phyloP scores from a whole-genome alignment of 2,113 vertebrate species.

The Trinectes maculatus region DNA sequence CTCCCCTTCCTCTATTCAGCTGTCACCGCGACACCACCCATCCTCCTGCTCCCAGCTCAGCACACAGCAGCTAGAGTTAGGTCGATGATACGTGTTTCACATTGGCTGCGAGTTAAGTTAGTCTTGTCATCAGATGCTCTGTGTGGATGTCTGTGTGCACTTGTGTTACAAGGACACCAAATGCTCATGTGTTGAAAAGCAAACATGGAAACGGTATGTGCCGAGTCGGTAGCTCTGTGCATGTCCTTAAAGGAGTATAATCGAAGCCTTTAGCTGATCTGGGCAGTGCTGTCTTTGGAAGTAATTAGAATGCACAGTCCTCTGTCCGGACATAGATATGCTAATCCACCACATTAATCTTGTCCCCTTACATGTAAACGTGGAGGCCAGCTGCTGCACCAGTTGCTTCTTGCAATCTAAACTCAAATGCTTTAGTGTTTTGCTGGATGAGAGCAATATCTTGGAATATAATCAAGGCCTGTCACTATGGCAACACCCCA shows the following conservation, averaged over 20 bases:
- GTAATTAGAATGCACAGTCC: slow-evolving; percentile 81
- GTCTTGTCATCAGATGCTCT: too few species aligned
- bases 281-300: slow-evolving; percentile 64
- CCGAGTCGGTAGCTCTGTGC: too few species aligned
- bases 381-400: slow-evolving; percentile 85
- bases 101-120: too few species aligned
- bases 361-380: slow-evolving; percentile 85
- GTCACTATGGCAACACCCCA: slow-evolving; percentile 82
- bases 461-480: slow-evolving; percentile 85
- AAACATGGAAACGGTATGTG: not conserved
- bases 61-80: slow-evolving; percentile 5
- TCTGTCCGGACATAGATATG: slow-evolving; percentile 82
- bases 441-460: slow-evolving; percentile 79
- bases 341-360: slow-evolving; percentile 87
- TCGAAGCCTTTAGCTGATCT: slow-evolving; percentile 19
- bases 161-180: too few species aligned
- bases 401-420: slow-evolving; percentile 87
- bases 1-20: slow-evolving; percentile 5
- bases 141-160: too few species aligned
- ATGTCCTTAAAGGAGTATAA: not conserved
- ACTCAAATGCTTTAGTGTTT: slow-evolving; percentile 82
- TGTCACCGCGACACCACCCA: slow-evolving; percentile 21
- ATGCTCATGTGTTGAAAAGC: not conserved
- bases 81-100: not conserved
- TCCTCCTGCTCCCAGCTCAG: slow-evolving; percentile 4